Evolutionary conservation across 2,888 invertebrate species (phyloP), one percentile per base, ranked within the genome.

Genomic region (Pseudanteris insignis): DNA sequence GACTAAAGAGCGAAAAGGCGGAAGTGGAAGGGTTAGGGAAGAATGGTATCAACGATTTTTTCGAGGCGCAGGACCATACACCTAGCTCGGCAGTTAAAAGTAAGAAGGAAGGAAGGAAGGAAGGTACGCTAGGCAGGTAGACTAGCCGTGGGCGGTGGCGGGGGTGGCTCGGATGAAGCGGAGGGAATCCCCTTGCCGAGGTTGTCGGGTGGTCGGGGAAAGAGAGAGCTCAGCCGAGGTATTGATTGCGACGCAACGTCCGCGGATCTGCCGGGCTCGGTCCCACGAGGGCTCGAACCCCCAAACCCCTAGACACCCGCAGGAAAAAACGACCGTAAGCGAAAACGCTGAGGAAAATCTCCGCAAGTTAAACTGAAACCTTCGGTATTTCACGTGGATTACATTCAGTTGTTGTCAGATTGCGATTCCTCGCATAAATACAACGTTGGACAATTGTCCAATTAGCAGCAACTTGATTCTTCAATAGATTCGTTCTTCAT

Each of bases 121-220:
- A 55, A 47, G 47, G 46, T 38, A 37, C 43, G 43, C 47, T 47
- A 26, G 60, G 48, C 54, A 60, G 60, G 60, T 64, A 60, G 54
- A 54, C 62, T 37, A 25, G 43, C 47, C 33, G 59, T 38, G 59
- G 51, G 46, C 34, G 58, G 50, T 43, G 51, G 41, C 51, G 43
- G 63, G 58, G 48, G 61, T 53, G 44, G 65, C 51, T 65, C 63
- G 64, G 65, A 57, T 64, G 68, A 63, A 64, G 61, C 62, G 64
- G 63, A 46, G 60, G 65, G 51, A 41, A 67, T 67, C 67, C 64
- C 65, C 63, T 65, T 63, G 68, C 63, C 67, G 65, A 70, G 73
- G 68, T 74, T 72, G 74, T 71, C 75, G 75, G 74, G 73, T 70
- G 70, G 72, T 71, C 70, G 72, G 75, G 75, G 72, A 47, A 59